Evolutionary conservation across 1,140 invertebrate species (phyloP), one percentile per base, ranked within the genome.

Genomic region (Diabrotica virgifera): DNA sequence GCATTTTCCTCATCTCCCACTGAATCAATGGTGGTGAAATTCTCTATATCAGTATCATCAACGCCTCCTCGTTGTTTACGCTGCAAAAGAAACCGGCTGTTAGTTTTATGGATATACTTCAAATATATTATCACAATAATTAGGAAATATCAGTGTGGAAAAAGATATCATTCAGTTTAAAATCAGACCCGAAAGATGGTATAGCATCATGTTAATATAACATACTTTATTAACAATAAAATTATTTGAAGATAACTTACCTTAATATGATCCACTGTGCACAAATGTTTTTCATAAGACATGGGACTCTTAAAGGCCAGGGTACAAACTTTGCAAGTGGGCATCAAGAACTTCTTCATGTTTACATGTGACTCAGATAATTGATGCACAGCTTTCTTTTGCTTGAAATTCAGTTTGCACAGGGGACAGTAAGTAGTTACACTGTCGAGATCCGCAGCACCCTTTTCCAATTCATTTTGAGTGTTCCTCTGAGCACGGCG

Each of bases 1-100:
- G 5, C 40, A 46, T 10, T 10, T 10, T 5, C 40, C 4, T 10
- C 89, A 79, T 90, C 89, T n/a, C 91, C 90, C 13, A 92, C 89
- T 13, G 90, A 91, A 79, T 92, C 91, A 7, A 93, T 82, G 36
- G 90, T 91, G 82, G 92, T 90, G 71, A 92, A 92, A 74, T 92
- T 91, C 59, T 92, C 90, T 12, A 54, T 67, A 12, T 70, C 72
- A 54, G 68, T 72, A 46, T 76, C 70, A 56, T 79, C 62, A 70
- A 63, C 74, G 74, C 82, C 81, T 76, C 70, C 50, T 50, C 78
- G 75, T 13, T 85, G 84, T 72, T 89, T 89, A 53, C 83, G 82
- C 87, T 89, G 68, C 40, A 46, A 46, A 46, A n/a, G 8, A 46
- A 46, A n/a, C 6, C 40, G 6, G 6, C 8, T 46, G n/a, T 46